phyloP scores from a whole-genome alignment of 2,113 vertebrate genomes.

The Pterocles burchelli region DNA sequence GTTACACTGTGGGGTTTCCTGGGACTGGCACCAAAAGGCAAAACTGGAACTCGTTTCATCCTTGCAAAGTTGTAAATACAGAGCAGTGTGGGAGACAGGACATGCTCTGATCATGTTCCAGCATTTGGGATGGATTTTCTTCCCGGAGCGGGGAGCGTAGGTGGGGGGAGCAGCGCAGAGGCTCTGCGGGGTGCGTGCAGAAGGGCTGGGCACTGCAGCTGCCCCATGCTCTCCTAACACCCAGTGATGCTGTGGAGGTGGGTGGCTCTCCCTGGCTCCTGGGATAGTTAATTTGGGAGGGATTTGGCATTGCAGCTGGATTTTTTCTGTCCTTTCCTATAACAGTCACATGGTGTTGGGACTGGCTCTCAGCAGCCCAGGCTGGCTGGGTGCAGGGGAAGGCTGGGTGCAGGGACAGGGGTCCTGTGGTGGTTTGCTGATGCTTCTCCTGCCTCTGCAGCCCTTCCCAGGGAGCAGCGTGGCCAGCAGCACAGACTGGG shows the following conservation, averaged over 20 bases:
- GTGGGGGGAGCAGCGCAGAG: neutral
- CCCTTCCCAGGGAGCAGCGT: neutral
- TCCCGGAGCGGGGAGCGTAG: fast-evolving
- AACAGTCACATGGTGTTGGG: neutral
- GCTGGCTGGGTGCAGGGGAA: neutral
- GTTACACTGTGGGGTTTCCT: constrained; percentile 28
- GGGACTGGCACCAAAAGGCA: constrained; percentile 15
- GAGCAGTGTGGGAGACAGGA: neutral
- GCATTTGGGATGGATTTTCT: neutral
- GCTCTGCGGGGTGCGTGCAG: neutral
- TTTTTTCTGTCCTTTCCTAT: neutral
- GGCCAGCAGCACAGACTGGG: neutral
- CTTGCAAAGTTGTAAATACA: neutral
- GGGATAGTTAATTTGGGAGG: neutral
- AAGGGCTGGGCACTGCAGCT: neutral
- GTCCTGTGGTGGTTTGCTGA: neutral
- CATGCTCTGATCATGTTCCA: neutral
- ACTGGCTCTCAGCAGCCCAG: neutral
- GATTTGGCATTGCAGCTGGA: neutral
- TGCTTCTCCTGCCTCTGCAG: neutral
- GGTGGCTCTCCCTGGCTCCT: neutral
- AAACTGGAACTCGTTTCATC: neutral
- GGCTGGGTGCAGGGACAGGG: neutral
- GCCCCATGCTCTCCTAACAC: neutral
- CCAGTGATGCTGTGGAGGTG: neutral